Percentiles rank a stretch among this genome's conserved stretches.
These are phyloP conservation scores for Phocides pigmalion DNA, from an alignment of 1,140 invertebrate species.

Conservation along the genomic window DNA sequence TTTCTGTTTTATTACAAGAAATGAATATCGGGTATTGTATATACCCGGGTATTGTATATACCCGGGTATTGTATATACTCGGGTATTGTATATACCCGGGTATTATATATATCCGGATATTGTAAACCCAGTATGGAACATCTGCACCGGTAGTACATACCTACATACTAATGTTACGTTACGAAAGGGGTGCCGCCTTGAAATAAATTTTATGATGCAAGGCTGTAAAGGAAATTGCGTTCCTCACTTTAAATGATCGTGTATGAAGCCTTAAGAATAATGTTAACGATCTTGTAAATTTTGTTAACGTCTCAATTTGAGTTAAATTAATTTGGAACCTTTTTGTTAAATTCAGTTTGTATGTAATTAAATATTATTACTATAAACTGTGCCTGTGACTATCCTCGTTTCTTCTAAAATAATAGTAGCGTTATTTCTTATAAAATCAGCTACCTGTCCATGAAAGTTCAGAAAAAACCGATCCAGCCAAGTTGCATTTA, in stretches of 20 bases:
- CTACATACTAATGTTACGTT: slow-evolving; percentile 19
- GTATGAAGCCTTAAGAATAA: slow-evolving; percentile 2
- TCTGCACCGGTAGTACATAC: slow-evolving; percentile 22
- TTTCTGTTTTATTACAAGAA: slow-evolving; percentile 47
- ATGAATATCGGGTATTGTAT: slow-evolving; percentile 39
- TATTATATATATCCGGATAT: too few species aligned
- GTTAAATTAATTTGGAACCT: slow-evolving; percentile 1
- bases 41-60: too few species aligned
- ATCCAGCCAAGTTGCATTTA: too few species aligned
- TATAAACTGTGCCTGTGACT: neutral
- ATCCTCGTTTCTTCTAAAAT: too few species aligned
- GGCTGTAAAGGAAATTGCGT: slow-evolving; percentile 15
- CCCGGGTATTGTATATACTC: too few species aligned
- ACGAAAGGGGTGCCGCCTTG: neutral
- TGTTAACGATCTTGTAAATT: slow-evolving; percentile 8
- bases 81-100: too few species aligned
- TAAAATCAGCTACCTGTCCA: too few species aligned
- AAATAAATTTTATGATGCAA: slow-evolving; percentile 19
- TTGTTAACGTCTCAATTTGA: neutral
- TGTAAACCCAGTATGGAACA: slow-evolving; percentile 43
- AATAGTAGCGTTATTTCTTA: too few species aligned
- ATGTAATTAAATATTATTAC: neutral
- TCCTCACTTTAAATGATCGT: slow-evolving; percentile 12
- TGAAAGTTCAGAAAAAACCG: too few species aligned
- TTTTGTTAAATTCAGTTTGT: neutral